phyloP scores from a whole-genome alignment of 2,888 invertebrate species.

The Tetranychus piercei region DNA sequence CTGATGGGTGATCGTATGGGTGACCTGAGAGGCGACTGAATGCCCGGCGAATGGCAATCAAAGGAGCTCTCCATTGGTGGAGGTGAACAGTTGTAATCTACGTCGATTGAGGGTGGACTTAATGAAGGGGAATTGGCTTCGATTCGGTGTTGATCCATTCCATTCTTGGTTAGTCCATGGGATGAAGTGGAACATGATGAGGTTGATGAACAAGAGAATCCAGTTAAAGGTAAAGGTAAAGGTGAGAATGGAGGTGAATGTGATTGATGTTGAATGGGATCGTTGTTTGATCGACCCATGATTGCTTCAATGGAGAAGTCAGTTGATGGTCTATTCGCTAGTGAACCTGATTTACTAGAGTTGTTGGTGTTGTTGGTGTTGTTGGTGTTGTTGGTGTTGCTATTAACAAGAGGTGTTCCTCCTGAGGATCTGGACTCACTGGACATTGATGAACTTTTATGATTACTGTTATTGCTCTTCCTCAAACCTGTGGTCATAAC shows the following conservation, averaged over 20 bases:
- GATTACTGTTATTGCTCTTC: too few species aligned
- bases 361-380: neutral
- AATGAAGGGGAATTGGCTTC: neutral
- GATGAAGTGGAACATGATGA: too few species aligned
- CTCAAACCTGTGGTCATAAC: too few species aligned
- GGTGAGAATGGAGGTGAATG: neutral
- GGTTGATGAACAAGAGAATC: neutral
- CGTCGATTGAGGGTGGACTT: neutral
- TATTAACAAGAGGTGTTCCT: neutral
- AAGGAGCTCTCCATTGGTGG: slow-evolving; percentile 8
- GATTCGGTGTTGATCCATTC: too few species aligned
- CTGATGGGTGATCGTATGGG: neutral
- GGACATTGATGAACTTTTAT: neutral
- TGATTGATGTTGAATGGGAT: neutral
- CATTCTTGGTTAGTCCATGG: too few species aligned
- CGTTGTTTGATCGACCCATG: slow-evolving; percentile 18
- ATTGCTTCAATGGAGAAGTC: slow-evolving; percentile 26
- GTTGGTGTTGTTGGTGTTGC: neutral
- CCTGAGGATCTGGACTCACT: neutral
- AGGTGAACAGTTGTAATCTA: neutral
- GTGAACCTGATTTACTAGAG: neutral
- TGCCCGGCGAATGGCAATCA: neutral
- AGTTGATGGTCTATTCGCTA: neutral
- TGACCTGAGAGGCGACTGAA: neutral
- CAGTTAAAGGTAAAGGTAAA: neutral